Base-by-base conservation (phyloP, 2,888 invertebrate species). In the Anaspis maculata region DNA sequence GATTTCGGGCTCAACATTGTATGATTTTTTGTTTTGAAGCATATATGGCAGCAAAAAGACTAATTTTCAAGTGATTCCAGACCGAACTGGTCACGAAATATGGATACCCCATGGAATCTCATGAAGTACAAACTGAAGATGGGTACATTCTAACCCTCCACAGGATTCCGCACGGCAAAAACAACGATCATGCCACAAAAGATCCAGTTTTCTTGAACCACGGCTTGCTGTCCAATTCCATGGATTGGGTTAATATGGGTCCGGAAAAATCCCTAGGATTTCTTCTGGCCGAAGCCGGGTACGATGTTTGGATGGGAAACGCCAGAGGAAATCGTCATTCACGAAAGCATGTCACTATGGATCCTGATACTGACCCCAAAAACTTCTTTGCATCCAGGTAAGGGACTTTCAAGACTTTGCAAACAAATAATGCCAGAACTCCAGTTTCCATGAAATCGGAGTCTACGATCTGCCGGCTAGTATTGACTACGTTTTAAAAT, bases 391-490 rank as follows among this genome's bases (percentile, higher is more conserved):
- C 5, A 4, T 24, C 10, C 12, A 24, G 29, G 7, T n/a, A n/a
- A n/a, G n/a, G n/a, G n/a, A n/a, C n/a, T n/a, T n/a, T n/a, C n/a
- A n/a, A n/a, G n/a, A n/a, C n/a, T n/a, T n/a, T n/a, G n/a, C n/a
- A n/a, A n/a, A n/a, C n/a, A n/a, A n/a, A 6, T 19, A 5, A 19
- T 6, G 5, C 19, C 19, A 6, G 19, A 19, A 5, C 6, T 19
- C n/a, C n/a, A 19, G 9, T 9, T 19, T 19, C 9, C 83, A 89
- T 54, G 79, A 86, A 55, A 84, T 88, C 58, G 83, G 80, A 1
- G 61, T 71, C 30, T 73, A 68, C 44, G 90, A 91, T 59, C 54
- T 89, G 23, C 85, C 88, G 1, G 75, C 82, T 0, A 79, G 78
- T 67, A 77, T 91, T 27, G 80, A 89, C 54, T 74, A 77, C 50